These are phyloP conservation scores for Plebejus anna DNA, from an alignment of 2,888 invertebrate species.

Conservation along the genomic window DNA sequence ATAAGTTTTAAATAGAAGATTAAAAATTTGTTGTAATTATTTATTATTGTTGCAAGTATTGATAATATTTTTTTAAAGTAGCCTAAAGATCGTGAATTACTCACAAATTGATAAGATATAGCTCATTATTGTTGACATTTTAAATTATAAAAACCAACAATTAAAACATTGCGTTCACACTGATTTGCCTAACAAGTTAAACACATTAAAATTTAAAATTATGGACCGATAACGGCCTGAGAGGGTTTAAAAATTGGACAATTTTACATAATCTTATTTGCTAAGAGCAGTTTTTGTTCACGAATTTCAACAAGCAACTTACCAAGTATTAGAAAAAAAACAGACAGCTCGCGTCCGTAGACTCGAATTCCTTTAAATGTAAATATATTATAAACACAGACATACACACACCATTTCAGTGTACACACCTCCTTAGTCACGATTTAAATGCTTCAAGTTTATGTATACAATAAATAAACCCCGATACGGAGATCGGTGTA, in stretches of 20 bases:
- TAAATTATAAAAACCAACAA: no score
- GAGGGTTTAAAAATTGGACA: no score
- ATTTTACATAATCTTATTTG: not conserved
- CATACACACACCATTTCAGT: slow-evolving; percentile 40
- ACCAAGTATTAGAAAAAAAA: slow-evolving; percentile 64
- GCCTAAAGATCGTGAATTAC: no score
- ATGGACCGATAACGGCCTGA: no score
- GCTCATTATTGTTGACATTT: no score
- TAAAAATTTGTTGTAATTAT: no score
- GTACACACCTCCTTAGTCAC: slow-evolving; percentile 28
- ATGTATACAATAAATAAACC: slow-evolving; percentile 40
- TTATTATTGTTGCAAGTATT: no score
- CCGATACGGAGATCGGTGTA: not conserved
- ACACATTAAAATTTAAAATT: not conserved
- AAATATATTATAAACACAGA: slow-evolving; percentile 42
- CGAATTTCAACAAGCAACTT: slow-evolving; percentile 44
- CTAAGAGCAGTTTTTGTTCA: not conserved
- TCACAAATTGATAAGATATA: no score
- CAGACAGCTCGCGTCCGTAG: slow-evolving; percentile 53
- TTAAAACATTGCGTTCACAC: no score
- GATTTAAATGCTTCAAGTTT: slow-evolving; percentile 58
- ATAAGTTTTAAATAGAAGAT: no score
- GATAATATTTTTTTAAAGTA: no score
- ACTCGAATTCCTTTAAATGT: slow-evolving; percentile 48
- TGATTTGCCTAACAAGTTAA: not conserved